Base-by-base conservation (phyloP, 2,888 invertebrate genomes). In the Protonemura montana region DNA sequence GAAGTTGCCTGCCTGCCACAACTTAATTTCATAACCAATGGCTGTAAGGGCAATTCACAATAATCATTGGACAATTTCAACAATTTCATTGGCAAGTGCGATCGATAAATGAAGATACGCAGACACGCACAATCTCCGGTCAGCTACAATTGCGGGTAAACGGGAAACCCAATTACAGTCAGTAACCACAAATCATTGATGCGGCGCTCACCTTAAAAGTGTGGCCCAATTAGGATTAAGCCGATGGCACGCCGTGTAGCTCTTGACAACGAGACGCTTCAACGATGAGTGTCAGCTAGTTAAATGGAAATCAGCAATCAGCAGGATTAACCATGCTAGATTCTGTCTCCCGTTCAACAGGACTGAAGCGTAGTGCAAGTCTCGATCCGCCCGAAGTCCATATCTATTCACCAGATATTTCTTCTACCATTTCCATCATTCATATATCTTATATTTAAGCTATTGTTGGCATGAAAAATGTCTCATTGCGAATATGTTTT, bases 251-350 rank as follows among this genome's bases (percentile, higher is more conserved):
- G n/a, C n/a, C n/a, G n/a, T n/a, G n/a, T n/a, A n/a, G n/a, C n/a
- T n/a, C n/a, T n/a, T n/a, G n/a, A n/a, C n/a, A n/a, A n/a, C n/a
- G n/a, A n/a, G n/a, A n/a, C 35, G 35, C 21, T 59, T 10, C 13
- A 59, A 21, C 21, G 86, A 26, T 82, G 83, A 29, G 6, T 41
- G 85, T 81, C 59, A 82, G 85, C 27, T 30, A 76, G 87, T 82
- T 87, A 78, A 85, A 85, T 87, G 87, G 87, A 82, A 85, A 30
- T 76, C 85, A 85, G 87, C 28, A 26, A 82, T 76, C 82, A 35
- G 85, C 87, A 76, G 30, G 25, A 10, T 27, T 10, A 59, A 41
- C 76, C 81, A n/a, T 59, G 87, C 85, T 30, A 35, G 76, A 30
- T 76, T 28, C 59, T 80, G 82, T 82, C 27, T 81, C 80, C 85